These are phyloP conservation scores for Strigops habroptila DNA, from an alignment of 2,113 vertebrate genomes.

Conservation along the genomic window DNA sequence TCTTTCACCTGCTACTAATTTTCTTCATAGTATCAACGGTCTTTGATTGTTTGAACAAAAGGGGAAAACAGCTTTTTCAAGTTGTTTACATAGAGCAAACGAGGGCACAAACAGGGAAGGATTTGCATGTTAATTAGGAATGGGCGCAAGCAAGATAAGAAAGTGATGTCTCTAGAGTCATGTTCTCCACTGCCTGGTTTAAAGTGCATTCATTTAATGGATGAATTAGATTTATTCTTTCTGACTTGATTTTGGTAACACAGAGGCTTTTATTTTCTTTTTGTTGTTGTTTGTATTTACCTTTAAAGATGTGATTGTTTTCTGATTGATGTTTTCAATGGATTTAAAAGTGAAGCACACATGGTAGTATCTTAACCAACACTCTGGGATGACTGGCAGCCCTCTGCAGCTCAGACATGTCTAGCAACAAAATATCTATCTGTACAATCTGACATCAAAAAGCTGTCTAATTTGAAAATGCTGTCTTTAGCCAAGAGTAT, in stretches of 20 bases:
- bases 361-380: neutral
- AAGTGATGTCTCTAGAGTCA: neutral
- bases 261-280: neutral
- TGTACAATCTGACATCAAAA: neutral
- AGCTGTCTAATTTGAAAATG: neutral
- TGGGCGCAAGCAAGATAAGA: neutral
- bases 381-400: neutral
- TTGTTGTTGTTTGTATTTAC: neutral
- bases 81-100: constrained; percentile 47
- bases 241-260: neutral
- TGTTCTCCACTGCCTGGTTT: neutral
- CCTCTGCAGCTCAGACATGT: neutral
- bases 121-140: constrained; percentile 17
- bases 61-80: neutral
- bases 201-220: neutral
- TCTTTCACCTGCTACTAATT: constrained; percentile 60
- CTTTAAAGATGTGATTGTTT: neutral
- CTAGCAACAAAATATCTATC: neutral
- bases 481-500: neutral
- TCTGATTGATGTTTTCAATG: neutral
- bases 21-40: constrained; percentile 29
- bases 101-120: neutral
- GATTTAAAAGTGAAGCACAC: neutral
- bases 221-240: neutral
- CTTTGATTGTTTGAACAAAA: constrained; percentile 46